A percentile compares a stretch with the other conserved stretches of the same genome.
phyloP scores from a whole-genome alignment of 2,888 invertebrate genomes.

The Sericinus montela region DNA sequence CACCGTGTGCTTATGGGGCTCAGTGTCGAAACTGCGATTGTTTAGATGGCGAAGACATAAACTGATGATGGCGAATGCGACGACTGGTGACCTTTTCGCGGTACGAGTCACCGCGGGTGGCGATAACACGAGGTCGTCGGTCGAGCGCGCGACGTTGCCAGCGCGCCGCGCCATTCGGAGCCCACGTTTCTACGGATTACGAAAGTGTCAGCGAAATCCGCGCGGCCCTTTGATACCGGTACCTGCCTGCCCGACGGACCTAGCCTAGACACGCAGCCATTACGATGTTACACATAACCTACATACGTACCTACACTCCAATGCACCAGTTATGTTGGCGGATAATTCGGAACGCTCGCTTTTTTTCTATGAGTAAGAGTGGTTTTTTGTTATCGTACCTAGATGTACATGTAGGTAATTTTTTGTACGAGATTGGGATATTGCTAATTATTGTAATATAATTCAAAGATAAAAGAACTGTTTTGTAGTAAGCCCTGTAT shows the following conservation, averaged over 20 bases:
- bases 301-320: slow-evolving; percentile 14
- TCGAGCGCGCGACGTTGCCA: slow-evolving; percentile 70
- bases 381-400: slow-evolving; percentile 10
- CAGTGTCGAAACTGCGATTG: slow-evolving; percentile 62
- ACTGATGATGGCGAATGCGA: slow-evolving; percentile 51
- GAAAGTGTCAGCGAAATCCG: slow-evolving; percentile 54
- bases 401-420: too few species aligned
- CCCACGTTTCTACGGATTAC: slow-evolving; percentile 36
- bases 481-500: too few species aligned
- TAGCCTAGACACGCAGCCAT: slow-evolving; percentile 32
- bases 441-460: too few species aligned
- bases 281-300: slow-evolving; percentile 34
- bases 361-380: slow-evolving; percentile 13
- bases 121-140: slow-evolving; percentile 75
- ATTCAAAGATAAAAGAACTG: too few species aligned
- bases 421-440: too few species aligned
- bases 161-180: slow-evolving; percentile 50
- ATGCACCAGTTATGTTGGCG: neutral
- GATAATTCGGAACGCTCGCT: neutral
- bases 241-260: slow-evolving; percentile 27
- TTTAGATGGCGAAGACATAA: slow-evolving; percentile 64
- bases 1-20: slow-evolving; percentile 58
- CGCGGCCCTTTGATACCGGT: slow-evolving; percentile 50
- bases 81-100: slow-evolving; percentile 69
- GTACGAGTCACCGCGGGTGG: slow-evolving; percentile 64